Base-by-base conservation (phyloP, 2,113 vertebrate species). In the Megalops atlanticus region DNA sequence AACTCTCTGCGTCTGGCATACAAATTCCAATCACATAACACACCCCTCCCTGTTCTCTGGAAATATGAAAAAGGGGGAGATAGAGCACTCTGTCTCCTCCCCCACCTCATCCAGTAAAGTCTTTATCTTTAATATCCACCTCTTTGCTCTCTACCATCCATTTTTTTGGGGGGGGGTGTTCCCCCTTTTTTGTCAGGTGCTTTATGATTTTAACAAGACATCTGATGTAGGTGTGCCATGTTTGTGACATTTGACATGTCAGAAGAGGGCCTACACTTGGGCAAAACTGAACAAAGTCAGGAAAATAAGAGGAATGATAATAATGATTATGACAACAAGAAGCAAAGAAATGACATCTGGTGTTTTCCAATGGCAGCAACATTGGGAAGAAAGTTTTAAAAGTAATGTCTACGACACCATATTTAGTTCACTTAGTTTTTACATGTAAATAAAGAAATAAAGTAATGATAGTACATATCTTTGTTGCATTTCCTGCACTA, bases 1-100 rank as follows among this genome's bases (percentile, higher is more conserved):
- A 96, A 95, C 91, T 92, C 93, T 91, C 88, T 87, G 91, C 86
- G 90, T 95, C 94, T 96, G 95, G 93, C 95, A 95, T 91, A 92
- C 93, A 94, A 91, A 95, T 93, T 95, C 90, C 88, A 91, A 95
- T 93, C 93, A 90, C 87, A 89, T 93, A 94, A 94, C 92, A 85
- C 80, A 87, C 86, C 80, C 87, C 91, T 94, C 92, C 92, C 88
- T 95, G 93, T 93, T 90, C 93, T 91, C 92, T 92, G 88, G 89
- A 88, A 85, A 84, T 84, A 68, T 73, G 78, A 85, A 86, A 93
- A 91, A 92, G 89, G 58, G 54, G 18, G 74, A 49, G 83, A 27
- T 35, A 74, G 15, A 78, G 76, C 78, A 45, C 79, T 69, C 79
- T 76, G 85, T 74, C 87, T 86, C 91, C 90, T 87, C 92, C 87